phyloP scores from a whole-genome alignment of 2,113 vertebrate species.

The Taurulus bubalis region DNA sequence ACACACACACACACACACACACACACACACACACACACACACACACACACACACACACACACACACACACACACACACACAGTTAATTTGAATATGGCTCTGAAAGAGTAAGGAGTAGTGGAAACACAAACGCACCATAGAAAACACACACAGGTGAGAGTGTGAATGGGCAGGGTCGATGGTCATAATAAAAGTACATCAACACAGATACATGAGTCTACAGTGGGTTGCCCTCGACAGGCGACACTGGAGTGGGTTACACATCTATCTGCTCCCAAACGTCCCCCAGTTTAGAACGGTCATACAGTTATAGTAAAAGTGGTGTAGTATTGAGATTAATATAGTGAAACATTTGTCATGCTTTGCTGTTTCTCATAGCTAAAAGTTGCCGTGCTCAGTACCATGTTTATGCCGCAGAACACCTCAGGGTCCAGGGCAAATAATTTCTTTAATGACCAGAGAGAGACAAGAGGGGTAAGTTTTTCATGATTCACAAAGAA shows the following conservation, averaged over 20 bases:
- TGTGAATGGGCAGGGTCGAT: slow-evolving; percentile 39
- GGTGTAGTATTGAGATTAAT: slow-evolving; percentile 68
- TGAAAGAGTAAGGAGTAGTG: slow-evolving; percentile 24
- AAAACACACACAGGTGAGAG: slow-evolving; percentile 41
- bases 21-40: slow-evolving; percentile 24
- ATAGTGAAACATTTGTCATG: slow-evolving; percentile 75
- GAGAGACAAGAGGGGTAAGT: slow-evolving; percentile 75
- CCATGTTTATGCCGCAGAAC: slow-evolving; percentile 81
- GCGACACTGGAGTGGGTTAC: slow-evolving; percentile 51
- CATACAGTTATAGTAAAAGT: slow-evolving; percentile 45
- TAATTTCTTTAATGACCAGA: slow-evolving; percentile 82
- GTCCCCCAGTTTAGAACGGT: slow-evolving; percentile 58
- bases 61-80: not conserved
- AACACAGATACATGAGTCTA: slow-evolving; percentile 37
- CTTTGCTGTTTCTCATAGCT: slow-evolving; percentile 73
- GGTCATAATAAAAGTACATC: slow-evolving; percentile 27
- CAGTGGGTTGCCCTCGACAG: slow-evolving; percentile 44
- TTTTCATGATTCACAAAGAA: slow-evolving; percentile 58
- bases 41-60: no score
- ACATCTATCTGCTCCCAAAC: slow-evolving; percentile 44
- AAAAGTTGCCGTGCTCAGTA: slow-evolving; percentile 75
- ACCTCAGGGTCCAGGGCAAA: slow-evolving; percentile 83
- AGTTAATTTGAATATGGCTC: slow-evolving; percentile 62
- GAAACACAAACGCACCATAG: slow-evolving; percentile 11
- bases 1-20: not conserved